Conservation (phyloP, 1,140 invertebrate genomes). For the Monomorium pharaonis region DNA sequence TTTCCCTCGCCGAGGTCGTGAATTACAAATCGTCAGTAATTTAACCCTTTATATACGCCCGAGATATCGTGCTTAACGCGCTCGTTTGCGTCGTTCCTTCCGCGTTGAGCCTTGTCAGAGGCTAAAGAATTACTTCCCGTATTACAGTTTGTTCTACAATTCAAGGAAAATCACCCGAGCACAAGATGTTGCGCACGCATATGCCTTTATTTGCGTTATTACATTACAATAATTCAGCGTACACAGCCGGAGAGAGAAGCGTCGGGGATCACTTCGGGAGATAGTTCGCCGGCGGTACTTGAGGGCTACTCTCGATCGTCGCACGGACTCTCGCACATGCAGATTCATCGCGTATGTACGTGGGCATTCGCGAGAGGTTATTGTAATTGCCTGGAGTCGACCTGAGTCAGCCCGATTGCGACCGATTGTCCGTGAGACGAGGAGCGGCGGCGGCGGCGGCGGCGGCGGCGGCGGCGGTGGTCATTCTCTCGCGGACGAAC, state of each 20-base stretch:
- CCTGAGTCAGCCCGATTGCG: conserved; percentile 69
- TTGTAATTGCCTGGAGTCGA: conserved; percentile 68
- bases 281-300: background rate
- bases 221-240: background rate
- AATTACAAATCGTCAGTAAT: conserved; percentile 66
- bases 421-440: conserved; percentile 11
- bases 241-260: background rate
- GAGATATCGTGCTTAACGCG: conserved; percentile 28
- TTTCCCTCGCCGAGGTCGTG: conserved; percentile 26
- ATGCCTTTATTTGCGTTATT: background rate
- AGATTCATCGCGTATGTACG: background rate
- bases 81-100: conserved; percentile 18
- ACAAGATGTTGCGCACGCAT: background rate
- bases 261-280: background rate
- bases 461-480: background rate
- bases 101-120: conserved; percentile 25
- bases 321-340: background rate
- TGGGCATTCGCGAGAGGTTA: conserved; percentile 37
- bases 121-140: conserved; percentile 36
- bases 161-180: background rate
- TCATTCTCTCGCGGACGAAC: conserved; percentile 6
- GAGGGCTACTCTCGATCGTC: background rate
- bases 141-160: background rate
- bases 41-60: conserved; percentile 49
- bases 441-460: background rate